Conservation (phyloP, 2,888 invertebrate species). For the Crematogaster levior region DNA sequence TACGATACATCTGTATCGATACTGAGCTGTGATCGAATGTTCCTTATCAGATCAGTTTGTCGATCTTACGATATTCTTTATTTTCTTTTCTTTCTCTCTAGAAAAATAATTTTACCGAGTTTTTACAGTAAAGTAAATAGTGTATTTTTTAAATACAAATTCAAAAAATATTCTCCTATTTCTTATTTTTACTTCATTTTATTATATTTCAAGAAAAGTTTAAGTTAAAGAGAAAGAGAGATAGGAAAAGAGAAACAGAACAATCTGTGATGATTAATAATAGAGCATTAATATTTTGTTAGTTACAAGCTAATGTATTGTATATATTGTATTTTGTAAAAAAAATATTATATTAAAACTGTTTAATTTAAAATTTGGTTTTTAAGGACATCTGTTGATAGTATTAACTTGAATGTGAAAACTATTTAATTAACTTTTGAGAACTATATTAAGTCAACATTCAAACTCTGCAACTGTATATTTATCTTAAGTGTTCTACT, state of each 20-base stretch:
- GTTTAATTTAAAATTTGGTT: neutral
- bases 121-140: neutral
- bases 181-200: neutral
- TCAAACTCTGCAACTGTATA: neutral
- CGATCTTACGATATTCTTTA: constrained; percentile 11
- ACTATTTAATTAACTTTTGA: neutral
- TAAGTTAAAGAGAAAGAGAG: neutral
- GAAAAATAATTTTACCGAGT: neutral
- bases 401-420: neutral
- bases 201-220: neutral
- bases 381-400: neutral
- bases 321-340: neutral
- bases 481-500: neutral
- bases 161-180: neutral
- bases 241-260: neutral
- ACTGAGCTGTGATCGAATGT: neutral
- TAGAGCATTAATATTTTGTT: neutral
- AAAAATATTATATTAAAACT: neutral
- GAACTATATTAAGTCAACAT: neutral
- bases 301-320: neutral
- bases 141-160: neutral
- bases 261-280: neutral
- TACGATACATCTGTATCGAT: constrained; percentile 47
- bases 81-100: neutral
- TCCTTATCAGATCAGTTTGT: constrained; percentile 9